These are phyloP conservation scores for Equus quagga DNA, from an alignment of 2,113 vertebrate species.

Conservation along the genomic window DNA sequence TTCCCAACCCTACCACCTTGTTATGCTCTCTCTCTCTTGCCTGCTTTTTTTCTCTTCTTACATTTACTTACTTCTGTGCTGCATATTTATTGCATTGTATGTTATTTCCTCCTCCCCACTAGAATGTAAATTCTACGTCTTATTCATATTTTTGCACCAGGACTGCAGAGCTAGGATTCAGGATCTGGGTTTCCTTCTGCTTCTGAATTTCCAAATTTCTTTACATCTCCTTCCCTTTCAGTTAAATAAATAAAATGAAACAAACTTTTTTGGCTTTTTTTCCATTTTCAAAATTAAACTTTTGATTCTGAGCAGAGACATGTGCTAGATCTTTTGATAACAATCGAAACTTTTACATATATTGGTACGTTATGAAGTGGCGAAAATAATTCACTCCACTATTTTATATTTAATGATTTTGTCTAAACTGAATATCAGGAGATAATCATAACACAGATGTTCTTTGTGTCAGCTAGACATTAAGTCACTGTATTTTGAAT, in stretches of 20 bases:
- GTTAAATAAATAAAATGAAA: neutral
- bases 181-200: neutral
- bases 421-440: constrained; percentile 75
- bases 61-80: neutral
- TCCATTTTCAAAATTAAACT: neutral
- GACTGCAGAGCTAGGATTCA: neutral
- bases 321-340: constrained; percentile 15
- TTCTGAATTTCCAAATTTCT: constrained; percentile 22
- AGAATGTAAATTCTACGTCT: neutral
- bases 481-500: constrained; percentile 79
- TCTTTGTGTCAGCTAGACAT: constrained; percentile 75
- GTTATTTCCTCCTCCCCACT: neutral
- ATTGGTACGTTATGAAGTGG: constrained; percentile 21
- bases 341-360: neutral
- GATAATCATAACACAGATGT: constrained; percentile 75
- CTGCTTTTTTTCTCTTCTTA: neutral
- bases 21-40: neutral
- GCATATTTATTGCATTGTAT: too few relatives aligned
- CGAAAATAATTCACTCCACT: constrained; percentile 67
- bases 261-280: neutral
- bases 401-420: constrained; percentile 65
- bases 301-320: neutral
- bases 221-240: neutral
- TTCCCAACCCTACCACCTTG: accelerated
- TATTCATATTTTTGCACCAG: neutral